Evolutionary conservation across 1,140 invertebrate genomes (phyloP).

Genomic region (Drosophila biarmipes): DNA sequence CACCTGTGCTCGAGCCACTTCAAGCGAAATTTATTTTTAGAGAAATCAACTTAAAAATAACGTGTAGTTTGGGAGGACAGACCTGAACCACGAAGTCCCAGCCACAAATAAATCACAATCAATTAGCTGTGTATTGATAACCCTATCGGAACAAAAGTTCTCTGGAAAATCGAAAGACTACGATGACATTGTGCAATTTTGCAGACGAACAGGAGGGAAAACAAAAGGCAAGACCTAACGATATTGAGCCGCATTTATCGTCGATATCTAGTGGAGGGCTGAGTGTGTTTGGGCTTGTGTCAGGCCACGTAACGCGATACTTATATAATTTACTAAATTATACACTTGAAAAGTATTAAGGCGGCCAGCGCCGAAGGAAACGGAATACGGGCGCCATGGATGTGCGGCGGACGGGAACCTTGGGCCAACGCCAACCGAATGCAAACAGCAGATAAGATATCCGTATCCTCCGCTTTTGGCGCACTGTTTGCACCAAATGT

Average conservation of each 20-base stretch:
- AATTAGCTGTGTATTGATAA: slow-evolving; percentile 34
- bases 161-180: slow-evolving; percentile 31
- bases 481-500: slow-evolving; percentile 74
- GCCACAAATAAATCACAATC: slow-evolving; percentile 43
- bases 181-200: slow-evolving; percentile 57
- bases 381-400: slow-evolving; percentile 49
- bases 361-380: slow-evolving; percentile 50
- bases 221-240: slow-evolving; percentile 30
- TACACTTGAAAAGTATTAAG: slow-evolving; percentile 82
- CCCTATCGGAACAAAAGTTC: slow-evolving; percentile 29
- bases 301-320: slow-evolving; percentile 72
- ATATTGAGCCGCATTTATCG: slow-evolving; percentile 73
- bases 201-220: slow-evolving; percentile 17
- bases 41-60: slow-evolving; percentile 30
- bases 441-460: slow-evolving; percentile 83
- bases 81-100: background rate
- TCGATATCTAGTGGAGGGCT: slow-evolving; percentile 29
- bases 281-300: slow-evolving; percentile 48
- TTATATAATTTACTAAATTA: slow-evolving; percentile 83
- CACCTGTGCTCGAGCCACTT: background rate
- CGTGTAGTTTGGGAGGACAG: background rate
- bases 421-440: slow-evolving; percentile 65
- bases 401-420: slow-evolving; percentile 48
- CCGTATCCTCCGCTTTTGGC: slow-evolving; percentile 74
- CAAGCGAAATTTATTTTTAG: slow-evolving; percentile 23